These are phyloP conservation scores for Isurus oxyrinchus DNA, from an alignment of 2,113 vertebrate species.

Conservation along the genomic window DNA sequence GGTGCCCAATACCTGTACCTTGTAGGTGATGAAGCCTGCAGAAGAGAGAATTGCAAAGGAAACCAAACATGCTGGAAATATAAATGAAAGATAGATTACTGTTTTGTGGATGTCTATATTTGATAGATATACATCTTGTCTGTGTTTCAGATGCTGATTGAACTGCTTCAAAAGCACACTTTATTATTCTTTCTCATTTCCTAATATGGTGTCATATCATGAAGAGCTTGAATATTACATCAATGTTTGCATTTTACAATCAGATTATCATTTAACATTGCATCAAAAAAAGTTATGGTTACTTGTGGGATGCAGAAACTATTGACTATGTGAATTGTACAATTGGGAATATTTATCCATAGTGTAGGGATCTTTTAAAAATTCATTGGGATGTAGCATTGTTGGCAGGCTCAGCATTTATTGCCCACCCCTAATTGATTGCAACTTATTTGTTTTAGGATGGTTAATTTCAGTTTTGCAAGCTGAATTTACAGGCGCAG, in stretches of 20 bases:
- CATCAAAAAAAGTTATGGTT: neutral
- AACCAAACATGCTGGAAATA: neutral
- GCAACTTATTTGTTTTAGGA: neutral
- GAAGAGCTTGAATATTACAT: neutral
- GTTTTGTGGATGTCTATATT: neutral
- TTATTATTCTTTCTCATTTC: neutral
- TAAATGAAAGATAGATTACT: neutral
- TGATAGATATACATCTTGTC: neutral
- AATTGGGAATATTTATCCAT: neutral
- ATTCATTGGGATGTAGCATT: neutral
- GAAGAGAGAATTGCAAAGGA: neutral
- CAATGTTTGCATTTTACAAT: neutral
- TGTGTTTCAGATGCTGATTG: neutral
- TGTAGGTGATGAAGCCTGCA: neutral
- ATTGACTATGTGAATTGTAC: neutral
- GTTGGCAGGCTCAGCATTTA: too few species aligned
- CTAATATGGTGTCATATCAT: neutral
- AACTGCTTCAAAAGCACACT: neutral
- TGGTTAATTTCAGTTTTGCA: neutral
- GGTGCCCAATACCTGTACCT: neutral
- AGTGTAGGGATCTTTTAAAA: neutral
- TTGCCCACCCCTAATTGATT: neutral
- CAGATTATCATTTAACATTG: neutral
- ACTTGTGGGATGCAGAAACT: neutral
- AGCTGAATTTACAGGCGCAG: neutral